Base-by-base conservation (phyloP, 1,140 invertebrate genomes). In the Asbolus verrucosus region DNA sequence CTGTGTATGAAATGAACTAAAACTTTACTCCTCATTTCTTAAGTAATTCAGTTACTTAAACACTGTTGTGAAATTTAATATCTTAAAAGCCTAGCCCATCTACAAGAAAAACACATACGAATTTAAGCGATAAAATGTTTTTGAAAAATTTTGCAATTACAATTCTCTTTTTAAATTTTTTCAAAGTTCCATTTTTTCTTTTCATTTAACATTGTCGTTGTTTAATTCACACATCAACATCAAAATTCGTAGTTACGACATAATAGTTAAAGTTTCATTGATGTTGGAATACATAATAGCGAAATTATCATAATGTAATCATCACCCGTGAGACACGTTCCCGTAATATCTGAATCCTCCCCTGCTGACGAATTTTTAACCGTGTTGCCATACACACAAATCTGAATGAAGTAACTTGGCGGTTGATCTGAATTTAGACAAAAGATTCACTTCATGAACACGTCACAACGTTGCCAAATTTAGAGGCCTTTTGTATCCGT, bases 351-450 rank as follows among this genome's bases (percentile, higher is more conserved):
- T 41, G 14, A 14, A 13, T 41, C 39, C 16, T 46, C 8, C 41
- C 19, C n/a, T 46, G n/a, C n/a, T 54, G 11, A 24, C 11, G 9
- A 24, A 15, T 54, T 54, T 54, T 54, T 54, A 54, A 27, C 21
- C 21, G 3, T 27, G 46, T 31, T 54, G 2, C 8, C 21, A 30
- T 27, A 8, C 11, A 13, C 21, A 13, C 46, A 54, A 46, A 54
- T 54, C 21, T 27, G 14, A 14, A 54, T 24, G 21, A 27, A 54
- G 21, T 11, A 14, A 54, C 41, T 16, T 21, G 14, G 46, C 14
- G 19, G 46, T 24, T 13, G 21, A 54, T 54, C 46, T 54, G 21
- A 54, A 54, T 54, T 54, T 46, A 54, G 19, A 54, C 46, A 24
- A 31, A 54, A 27, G 46, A 54, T 54, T 27, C 46, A 21, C n/a